Conservation (phyloP, 2,888 invertebrate species). For the Monoplex corrugatus region DNA sequence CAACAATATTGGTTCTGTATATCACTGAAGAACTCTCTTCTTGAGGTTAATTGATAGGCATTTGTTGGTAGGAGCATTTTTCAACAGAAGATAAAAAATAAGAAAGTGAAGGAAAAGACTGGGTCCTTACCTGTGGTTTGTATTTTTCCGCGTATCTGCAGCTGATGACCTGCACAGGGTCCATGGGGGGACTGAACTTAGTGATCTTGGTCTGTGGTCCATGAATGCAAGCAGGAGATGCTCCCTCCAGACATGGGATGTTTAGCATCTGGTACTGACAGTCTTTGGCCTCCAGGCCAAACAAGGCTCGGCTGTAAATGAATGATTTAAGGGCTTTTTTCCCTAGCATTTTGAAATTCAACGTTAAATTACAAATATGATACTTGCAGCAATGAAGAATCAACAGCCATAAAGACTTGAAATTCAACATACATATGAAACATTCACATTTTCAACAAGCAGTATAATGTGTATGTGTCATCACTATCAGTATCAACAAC, state of each 20-base stretch:
- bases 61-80: too few relatives aligned
- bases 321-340: background rate
- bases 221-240: conserved; percentile 11
- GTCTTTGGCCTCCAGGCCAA: conserved; percentile 29
- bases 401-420: too few relatives aligned
- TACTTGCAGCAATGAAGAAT: too few relatives aligned
- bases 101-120: too few relatives aligned
- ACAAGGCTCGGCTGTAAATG: conserved; percentile 5
- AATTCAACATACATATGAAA: background rate
- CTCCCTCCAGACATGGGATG: background rate
- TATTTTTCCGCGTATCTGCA: conserved; percentile 15
- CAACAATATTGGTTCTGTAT: too few relatives aligned
- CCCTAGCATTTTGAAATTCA: too few relatives aligned
- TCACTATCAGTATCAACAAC: too few relatives aligned
- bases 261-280: conserved; percentile 26
- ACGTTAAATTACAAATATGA: too few relatives aligned
- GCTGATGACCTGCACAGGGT: conserved; percentile 40
- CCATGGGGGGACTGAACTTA: conserved; percentile 20
- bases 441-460: background rate
- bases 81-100: too few relatives aligned
- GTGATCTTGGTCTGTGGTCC: background rate
- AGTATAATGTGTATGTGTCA: too few relatives aligned
- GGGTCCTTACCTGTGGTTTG: background rate
- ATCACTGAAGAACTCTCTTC: too few relatives aligned
- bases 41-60: too few relatives aligned